Evolutionary conservation across 2,888 invertebrate genomes (phyloP).

Genomic region (Rhingia campestris): DNA sequence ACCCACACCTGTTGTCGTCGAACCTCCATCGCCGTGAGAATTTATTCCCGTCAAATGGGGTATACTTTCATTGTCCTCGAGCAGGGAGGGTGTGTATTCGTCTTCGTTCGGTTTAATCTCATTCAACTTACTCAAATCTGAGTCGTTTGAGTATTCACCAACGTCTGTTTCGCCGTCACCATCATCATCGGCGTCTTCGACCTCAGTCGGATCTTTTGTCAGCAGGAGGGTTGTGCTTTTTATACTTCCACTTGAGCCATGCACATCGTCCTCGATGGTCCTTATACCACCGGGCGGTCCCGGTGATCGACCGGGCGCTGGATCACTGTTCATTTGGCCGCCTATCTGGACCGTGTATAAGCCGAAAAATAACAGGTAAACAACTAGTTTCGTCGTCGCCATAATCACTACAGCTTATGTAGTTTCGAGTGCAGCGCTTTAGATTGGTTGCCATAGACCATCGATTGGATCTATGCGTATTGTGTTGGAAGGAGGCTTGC

Average conservation of each 20-base stretch:
- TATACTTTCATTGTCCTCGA: conserved; percentile 24
- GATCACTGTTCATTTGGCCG: conserved; percentile 85
- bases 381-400: conserved; percentile 78
- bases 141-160: conserved; percentile 58
- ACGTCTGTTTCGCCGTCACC: conserved; percentile 34
- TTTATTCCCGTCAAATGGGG: conserved; percentile 45
- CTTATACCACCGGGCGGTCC: conserved; percentile 84
- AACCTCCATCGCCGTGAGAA: conserved; percentile 21
- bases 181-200: conserved; percentile 54
- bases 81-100: conserved; percentile 41
- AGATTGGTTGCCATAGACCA: conserved; percentile 75
- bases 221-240: conserved; percentile 53
- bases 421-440: conserved; percentile 60
- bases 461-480: conserved; percentile 65
- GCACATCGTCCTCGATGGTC: conserved; percentile 68
- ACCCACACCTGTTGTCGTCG: conserved; percentile 36
- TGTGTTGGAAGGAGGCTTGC: conserved; percentile 37
- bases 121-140: conserved; percentile 65
- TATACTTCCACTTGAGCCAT: conserved; percentile 66
- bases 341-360: conserved; percentile 78
- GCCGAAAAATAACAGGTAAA: conserved; percentile 78
- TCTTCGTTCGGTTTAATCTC: conserved; percentile 69
- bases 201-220: conserved; percentile 67
- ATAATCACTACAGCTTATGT: conserved; percentile 76
- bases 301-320: conserved; percentile 87